These are phyloP conservation scores for Falco cherrug DNA, from an alignment of 2,797 vertebrate genomes.

Conservation along the genomic window DNA sequence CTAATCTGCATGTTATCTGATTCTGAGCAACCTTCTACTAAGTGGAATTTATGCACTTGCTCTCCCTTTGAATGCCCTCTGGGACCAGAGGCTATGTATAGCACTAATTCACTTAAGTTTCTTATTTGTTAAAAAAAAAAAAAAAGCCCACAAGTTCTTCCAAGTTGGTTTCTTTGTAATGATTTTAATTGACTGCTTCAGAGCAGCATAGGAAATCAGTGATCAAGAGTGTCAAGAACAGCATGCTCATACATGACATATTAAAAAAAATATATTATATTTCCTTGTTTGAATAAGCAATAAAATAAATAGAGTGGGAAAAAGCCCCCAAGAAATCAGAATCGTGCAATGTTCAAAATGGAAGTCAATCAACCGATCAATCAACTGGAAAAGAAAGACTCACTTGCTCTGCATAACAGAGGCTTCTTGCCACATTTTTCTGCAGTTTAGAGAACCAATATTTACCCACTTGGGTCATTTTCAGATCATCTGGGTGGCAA, in stretches of 20 bases:
- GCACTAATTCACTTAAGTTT: neutral
- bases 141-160: neutral
- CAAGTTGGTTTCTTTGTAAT: neutral
- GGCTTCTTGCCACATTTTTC: neutral
- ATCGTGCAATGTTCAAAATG: neutral
- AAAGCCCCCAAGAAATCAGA: neutral
- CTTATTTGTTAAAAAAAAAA: neutral
- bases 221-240: neutral
- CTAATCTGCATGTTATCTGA: constrained; percentile 27
- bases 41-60: neutral
- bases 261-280: neutral
- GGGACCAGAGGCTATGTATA: neutral
- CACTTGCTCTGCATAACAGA: neutral
- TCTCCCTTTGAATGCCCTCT: neutral
- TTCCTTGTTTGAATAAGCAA: neutral
- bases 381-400: neutral
- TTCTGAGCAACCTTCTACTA: neutral
- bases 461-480: neutral
- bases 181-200: constrained; percentile 2
- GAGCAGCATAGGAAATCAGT: neutral
- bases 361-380: neutral
- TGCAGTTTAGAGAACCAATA: neutral
- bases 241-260: neutral
- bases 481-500: neutral
- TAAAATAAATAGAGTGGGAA: neutral